Conservation (phyloP, 2,888 invertebrate species). For the Epinotia ramella region DNA sequence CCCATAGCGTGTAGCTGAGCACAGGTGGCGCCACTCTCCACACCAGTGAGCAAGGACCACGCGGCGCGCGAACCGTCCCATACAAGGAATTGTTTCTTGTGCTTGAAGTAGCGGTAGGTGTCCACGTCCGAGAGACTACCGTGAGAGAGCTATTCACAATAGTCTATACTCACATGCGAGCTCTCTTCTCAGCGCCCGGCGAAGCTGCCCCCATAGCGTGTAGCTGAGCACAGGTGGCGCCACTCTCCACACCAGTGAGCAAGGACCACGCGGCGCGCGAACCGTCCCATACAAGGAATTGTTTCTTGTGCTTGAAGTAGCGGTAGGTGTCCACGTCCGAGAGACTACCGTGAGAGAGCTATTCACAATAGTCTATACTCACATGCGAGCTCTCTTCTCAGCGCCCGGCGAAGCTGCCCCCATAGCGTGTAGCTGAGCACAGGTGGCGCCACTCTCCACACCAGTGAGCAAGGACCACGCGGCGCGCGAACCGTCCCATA, state of each 20-base stretch:
- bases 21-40: too few species aligned
- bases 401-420: conserved; percentile 83
- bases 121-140: not conserved
- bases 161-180: conserved; percentile 88
- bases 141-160: conserved; percentile 84
- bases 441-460: too few species aligned
- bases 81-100: conserved; percentile 93
- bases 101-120: conserved; percentile 85
- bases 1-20: conserved; percentile 87
- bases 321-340: conserved; percentile 58
- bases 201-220: conserved; percentile 87
- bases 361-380: too few species aligned
- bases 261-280: too few species aligned
- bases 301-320: conserved; percentile 94
- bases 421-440: conserved; percentile 87
- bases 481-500: conserved; percentile 95
- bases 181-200: conserved; percentile 84
- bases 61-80: too few species aligned
- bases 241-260: too few species aligned
- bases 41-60: too few species aligned
- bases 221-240: conserved; percentile 87
- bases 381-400: conserved; percentile 88
- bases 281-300: conserved; percentile 93
- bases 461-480: too few species aligned
- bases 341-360: conserved; percentile 48